phyloP scores from a whole-genome alignment of 2,797 vertebrate species.

The Liparis tanakae region DNA sequence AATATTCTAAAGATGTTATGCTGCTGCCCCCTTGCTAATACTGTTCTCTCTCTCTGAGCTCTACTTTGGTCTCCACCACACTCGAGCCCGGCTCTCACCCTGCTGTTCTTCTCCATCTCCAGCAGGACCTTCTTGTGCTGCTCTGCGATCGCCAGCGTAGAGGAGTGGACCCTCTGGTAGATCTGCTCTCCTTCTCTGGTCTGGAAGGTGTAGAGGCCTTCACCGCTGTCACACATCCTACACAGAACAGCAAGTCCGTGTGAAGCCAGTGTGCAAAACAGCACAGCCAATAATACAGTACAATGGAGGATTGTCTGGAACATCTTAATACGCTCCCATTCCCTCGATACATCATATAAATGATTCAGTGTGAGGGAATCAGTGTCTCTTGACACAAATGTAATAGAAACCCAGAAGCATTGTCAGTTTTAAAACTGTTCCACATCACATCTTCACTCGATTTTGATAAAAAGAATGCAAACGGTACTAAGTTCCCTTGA shows the following conservation, averaged over 20 bases:
- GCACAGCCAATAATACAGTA: neutral
- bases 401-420: neutral
- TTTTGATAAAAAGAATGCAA: neutral
- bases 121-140: slow-evolving; percentile 94
- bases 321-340: neutral
- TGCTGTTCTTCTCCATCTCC: slow-evolving; percentile 94
- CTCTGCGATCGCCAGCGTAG: slow-evolving; percentile 93
- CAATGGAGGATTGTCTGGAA: neutral
- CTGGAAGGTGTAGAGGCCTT: slow-evolving; percentile 98
- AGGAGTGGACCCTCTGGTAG: slow-evolving; percentile 95
- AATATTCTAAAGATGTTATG: neutral
- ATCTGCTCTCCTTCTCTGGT: slow-evolving; percentile 96
- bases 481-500: neutral
- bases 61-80: neutral
- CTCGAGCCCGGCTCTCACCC: slow-evolving; percentile 78
- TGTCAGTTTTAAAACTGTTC: neutral
- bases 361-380: neutral
- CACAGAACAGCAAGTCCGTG: slow-evolving; percentile 28
- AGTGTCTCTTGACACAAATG: neutral
- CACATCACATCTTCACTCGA: neutral
- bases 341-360: neutral
- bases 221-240: slow-evolving; percentile 95
- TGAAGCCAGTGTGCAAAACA: slow-evolving; percentile 11
- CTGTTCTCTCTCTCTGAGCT: neutral
- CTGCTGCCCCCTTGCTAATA: too few relatives aligned